Evolutionary conservation across 2,113 vertebrate species (phyloP).

Genomic region (Etheostoma spectabile): DNA sequence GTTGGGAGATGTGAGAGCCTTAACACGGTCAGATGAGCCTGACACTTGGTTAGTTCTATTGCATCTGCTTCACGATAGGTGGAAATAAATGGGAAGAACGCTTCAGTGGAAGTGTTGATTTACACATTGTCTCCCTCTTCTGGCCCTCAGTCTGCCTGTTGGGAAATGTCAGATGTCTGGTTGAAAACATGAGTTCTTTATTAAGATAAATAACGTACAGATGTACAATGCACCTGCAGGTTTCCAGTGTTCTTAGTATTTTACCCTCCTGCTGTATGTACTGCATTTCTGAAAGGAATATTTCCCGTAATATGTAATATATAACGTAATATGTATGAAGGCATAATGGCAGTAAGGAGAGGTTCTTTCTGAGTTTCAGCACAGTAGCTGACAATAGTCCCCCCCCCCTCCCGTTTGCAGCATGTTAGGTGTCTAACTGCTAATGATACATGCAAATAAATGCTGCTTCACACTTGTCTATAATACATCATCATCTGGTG

Average conservation of each 20-base stretch:
- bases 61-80: constrained; percentile 6
- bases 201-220: constrained; percentile 12
- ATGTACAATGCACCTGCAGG: neutral
- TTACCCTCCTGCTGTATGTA: neutral
- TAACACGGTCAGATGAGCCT: constrained; percentile 16
- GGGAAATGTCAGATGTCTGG: constrained; percentile 50
- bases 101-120: constrained; percentile 35
- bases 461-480: constrained; percentile 74
- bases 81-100: constrained; percentile 21
- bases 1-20: constrained; percentile 19
- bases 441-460: constrained; percentile 64
- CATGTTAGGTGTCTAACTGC: constrained; percentile 18
- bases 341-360: neutral
- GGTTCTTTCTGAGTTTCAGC: neutral
- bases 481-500: constrained; percentile 74
- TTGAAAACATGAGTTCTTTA: constrained; percentile 31
- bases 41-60: constrained; percentile 38
- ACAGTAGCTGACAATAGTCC: neutral
- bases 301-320: neutral
- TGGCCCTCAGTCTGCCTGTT: constrained; percentile 30
- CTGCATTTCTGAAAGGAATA: neutral
- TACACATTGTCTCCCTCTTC: constrained; percentile 47
- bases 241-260: constrained; percentile 2
- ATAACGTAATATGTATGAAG: neutral
- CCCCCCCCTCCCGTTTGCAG: constrained; percentile 1